Conservation (phyloP, 2,888 invertebrate species). For the Eubasilissa splendida region DNA sequence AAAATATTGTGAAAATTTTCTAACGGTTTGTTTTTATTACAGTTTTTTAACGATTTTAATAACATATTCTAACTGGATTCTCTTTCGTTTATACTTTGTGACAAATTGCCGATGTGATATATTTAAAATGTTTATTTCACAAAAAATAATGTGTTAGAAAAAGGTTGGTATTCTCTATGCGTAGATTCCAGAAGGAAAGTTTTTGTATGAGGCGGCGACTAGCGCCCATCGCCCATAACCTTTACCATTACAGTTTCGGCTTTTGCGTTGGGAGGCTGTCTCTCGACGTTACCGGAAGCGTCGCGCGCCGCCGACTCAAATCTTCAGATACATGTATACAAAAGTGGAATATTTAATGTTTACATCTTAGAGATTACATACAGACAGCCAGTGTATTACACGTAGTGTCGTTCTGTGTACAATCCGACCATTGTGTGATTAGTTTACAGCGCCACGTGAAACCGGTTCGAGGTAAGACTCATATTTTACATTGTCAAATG, state of each 20-base stretch:
- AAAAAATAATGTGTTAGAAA: not conserved
- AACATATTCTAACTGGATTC: no score
- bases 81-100: no score
- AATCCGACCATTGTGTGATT: not conserved
- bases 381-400: no score
- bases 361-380: no score
- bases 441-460: not conserved
- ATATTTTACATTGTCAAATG: not conserved
- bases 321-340: no score
- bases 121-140: no score
- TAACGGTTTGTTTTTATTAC: no score
- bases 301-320: not conserved
- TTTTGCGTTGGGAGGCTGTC: not conserved
- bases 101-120: no score
- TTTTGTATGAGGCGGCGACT: constrained; percentile 7
- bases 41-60: no score
- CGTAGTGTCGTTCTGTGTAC: no score
- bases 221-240: constrained; percentile 12
- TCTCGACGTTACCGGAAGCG: not conserved
- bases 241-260: constrained; percentile 33
- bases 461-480: constrained; percentile 13
- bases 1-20: no score
- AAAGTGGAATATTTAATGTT: no score
- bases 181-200: constrained; percentile 23
- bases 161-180: constrained; percentile 12